Evolutionary conservation across 2,113 vertebrate genomes (phyloP).

Genomic region (Deroptyus accipitrinus): DNA sequence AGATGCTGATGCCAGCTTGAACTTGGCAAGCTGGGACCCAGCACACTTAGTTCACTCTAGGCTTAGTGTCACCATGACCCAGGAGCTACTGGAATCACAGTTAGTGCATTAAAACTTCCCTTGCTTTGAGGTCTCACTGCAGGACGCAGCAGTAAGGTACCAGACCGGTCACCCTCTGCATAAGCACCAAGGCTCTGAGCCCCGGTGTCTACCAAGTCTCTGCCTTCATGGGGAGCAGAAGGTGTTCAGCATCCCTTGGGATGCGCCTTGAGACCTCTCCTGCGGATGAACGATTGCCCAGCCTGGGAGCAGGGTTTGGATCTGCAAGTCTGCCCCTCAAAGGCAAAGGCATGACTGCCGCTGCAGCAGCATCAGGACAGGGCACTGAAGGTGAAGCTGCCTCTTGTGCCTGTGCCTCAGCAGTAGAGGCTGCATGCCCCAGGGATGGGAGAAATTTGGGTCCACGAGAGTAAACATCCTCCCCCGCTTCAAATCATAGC

Average conservation of each 20-base stretch:
- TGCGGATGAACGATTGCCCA: neutral
- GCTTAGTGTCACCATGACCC: neutral
- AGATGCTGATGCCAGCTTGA: neutral
- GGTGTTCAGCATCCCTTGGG: neutral
- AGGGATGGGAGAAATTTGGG: neutral
- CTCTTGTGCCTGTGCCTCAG: neutral
- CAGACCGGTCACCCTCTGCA: neutral
- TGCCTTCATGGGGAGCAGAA: neutral
- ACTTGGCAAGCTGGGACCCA: neutral
- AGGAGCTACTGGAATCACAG: neutral
- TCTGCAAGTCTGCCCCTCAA: rapidly evolving
- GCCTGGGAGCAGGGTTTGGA: neutral
- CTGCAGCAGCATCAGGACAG: neutral
- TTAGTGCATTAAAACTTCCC: neutral
- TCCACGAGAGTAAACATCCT: neutral
- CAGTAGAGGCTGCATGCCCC: neutral
- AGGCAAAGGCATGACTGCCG: neutral
- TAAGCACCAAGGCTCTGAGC: neutral
- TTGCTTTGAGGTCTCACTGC: neutral
- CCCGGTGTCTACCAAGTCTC: neutral
- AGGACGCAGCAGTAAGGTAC: rapidly evolving
- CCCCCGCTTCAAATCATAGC: neutral
- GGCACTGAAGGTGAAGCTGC: neutral
- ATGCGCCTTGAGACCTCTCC: neutral
- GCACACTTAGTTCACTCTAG: rapidly evolving